Percentiles rank a stretch among this genome's conserved stretches.
Evolutionary conservation across 1,140 invertebrate genomes (phyloP).

Genomic region (Eulimnadia texana): DNA sequence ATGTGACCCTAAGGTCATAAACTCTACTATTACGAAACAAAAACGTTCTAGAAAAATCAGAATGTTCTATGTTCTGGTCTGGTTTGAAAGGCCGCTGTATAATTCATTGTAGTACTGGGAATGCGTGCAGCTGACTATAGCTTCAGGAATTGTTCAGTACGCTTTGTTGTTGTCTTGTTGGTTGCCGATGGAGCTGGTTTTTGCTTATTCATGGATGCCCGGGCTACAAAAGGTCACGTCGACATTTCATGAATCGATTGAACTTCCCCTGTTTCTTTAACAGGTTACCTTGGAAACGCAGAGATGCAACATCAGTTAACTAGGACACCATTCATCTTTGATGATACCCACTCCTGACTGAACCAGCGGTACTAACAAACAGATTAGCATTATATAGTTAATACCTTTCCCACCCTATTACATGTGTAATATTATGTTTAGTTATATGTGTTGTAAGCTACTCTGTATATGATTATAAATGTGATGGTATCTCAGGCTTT

Average conservation of each 20-base stretch:
- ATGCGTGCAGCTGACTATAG: background rate
- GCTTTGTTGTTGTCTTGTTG: background rate
- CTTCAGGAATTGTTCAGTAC: background rate
- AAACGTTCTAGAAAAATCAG: background rate
- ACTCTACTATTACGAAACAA: background rate
- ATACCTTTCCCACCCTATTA: no score
- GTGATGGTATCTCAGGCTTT: no score
- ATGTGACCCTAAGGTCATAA: background rate
- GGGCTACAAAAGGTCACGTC: background rate
- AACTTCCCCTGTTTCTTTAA: background rate
- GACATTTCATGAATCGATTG: background rate
- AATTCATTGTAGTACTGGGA: background rate
- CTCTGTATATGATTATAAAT: no score
- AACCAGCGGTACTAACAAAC: no score
- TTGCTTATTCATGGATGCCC: background rate
- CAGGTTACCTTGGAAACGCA: background rate
- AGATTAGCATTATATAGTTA: no score
- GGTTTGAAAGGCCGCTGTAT: background rate
- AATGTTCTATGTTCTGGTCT: background rate
- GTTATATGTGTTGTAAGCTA: no score
- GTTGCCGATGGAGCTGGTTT: background rate
- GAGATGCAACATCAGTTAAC: background rate
- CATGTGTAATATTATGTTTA: no score
- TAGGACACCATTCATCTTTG: no score
- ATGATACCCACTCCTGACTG: no score